These are phyloP conservation scores for Azorinus chamasolen DNA, from an alignment of 2,888 invertebrate species.

Conservation along the genomic window DNA sequence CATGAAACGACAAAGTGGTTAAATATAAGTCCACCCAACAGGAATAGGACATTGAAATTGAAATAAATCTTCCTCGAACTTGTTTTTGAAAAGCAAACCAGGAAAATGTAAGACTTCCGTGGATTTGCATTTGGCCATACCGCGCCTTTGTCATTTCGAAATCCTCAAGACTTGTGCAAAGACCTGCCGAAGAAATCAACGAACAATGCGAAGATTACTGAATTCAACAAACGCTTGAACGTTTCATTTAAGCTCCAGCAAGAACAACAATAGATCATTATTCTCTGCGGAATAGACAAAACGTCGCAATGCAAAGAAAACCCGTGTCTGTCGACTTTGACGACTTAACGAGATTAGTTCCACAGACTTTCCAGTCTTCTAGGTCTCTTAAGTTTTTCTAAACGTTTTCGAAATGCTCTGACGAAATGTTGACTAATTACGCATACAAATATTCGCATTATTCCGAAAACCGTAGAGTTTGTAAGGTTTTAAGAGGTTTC, in stretches of 20 bases:
- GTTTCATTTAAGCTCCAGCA: background rate
- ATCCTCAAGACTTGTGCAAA: too few species aligned
- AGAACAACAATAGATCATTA: background rate
- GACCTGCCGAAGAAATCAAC: too few species aligned
- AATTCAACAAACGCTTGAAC: background rate
- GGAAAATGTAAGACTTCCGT: too few species aligned
- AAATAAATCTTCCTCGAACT: too few species aligned
- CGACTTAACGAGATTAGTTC: too few species aligned
- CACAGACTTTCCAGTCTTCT: background rate
- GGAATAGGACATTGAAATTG: too few species aligned
- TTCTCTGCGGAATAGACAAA: slow-evolving; percentile 7
- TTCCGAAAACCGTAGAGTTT: slow-evolving; percentile 40
- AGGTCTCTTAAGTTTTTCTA: background rate
- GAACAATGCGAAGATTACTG: slow-evolving; percentile 2
- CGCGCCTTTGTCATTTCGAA: too few species aligned
- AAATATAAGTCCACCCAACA: too few species aligned
- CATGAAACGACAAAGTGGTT: too few species aligned
- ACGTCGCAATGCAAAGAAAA: background rate
- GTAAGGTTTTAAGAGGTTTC: slow-evolving; percentile 39
- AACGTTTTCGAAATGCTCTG: slow-evolving; percentile 18
- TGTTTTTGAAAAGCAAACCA: too few species aligned
- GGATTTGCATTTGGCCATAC: too few species aligned
- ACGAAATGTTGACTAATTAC: slow-evolving; percentile 47
- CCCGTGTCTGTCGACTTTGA: background rate
- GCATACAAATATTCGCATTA: slow-evolving; percentile 55